Percentiles rank a stretch among this genome's conserved stretches.
Conservation (phyloP, 2,797 vertebrate genomes). For the Myotis myotis region DNA sequence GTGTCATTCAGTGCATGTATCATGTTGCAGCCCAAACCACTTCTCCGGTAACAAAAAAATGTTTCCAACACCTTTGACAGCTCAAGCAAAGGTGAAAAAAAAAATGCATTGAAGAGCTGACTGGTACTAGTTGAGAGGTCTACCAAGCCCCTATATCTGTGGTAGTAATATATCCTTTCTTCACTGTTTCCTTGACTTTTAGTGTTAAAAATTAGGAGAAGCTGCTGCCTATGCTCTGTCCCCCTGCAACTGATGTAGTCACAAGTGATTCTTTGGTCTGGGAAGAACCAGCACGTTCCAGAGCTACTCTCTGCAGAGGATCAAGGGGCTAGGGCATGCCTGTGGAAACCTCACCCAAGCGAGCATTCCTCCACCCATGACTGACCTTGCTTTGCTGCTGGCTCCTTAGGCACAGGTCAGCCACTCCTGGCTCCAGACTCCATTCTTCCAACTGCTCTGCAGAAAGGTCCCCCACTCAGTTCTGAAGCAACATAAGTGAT, state of each 20-base stretch:
- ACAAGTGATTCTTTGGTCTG: slow-evolving; percentile 62
- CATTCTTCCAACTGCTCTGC: slow-evolving; percentile 29
- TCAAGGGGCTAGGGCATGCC: neutral
- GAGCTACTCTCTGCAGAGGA: neutral
- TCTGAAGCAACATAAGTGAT: slow-evolving; percentile 5
- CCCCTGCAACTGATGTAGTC: slow-evolving; percentile 7
- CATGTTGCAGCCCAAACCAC: neutral
- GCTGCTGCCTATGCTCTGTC: neutral
- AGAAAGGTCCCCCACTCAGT: neutral
- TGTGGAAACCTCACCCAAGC: neutral
- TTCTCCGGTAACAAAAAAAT: neutral
- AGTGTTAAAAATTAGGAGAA: slow-evolving; percentile 65
- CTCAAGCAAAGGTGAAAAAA: neutral
- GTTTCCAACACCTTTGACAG: neutral
- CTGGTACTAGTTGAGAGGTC: neutral
- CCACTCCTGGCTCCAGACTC: neutral
- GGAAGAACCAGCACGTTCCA: slow-evolving; percentile 24
- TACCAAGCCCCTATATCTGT: neutral
- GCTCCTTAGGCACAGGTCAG: neutral
- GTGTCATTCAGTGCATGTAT: slow-evolving; percentile 60
- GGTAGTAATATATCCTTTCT: neutral
- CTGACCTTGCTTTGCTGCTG: neutral
- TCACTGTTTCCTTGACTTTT: slow-evolving; percentile 35
- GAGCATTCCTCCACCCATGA: neutral
- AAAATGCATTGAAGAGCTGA: neutral